A percentile compares a stretch with the other conserved stretches of the same genome.
These are phyloP conservation scores for Phymanthus crucifer DNA, from an alignment of 92 coral and sea anemone species.

Conservation along the genomic window DNA sequence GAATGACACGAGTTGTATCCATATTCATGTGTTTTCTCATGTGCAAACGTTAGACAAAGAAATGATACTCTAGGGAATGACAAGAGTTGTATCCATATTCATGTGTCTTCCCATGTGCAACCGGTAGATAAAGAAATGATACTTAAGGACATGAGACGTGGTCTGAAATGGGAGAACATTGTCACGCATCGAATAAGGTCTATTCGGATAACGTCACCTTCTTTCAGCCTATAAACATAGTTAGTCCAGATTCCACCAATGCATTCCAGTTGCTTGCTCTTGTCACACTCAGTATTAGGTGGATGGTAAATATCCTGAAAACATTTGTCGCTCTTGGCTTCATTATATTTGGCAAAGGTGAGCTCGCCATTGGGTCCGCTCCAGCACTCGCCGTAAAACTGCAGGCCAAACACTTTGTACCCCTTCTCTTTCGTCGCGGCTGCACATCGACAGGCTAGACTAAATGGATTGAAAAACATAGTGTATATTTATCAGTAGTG, in stretches of 20 bases:
- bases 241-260: constrained; percentile 50
- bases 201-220: constrained; percentile 18
- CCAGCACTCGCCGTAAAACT: constrained; percentile 61
- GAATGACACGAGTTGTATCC: too few relatives aligned
- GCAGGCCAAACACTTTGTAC: constrained; percentile 54
- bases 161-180: too few relatives aligned
- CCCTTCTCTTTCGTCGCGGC: constrained; percentile 38
- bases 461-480: neutral
- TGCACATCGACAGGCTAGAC: constrained; percentile 60
- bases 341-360: constrained; percentile 42
- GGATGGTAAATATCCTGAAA: constrained; percentile 33
- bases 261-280: constrained; percentile 44
- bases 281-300: constrained; percentile 25
- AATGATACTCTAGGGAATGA: too few relatives aligned
- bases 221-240: constrained; percentile 48
- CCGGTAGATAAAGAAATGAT: too few relatives aligned
- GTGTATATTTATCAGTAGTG: neutral
- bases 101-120: too few relatives aligned
- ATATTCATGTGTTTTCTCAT: too few relatives aligned
- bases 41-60: too few relatives aligned
- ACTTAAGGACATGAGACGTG: too few relatives aligned
- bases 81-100: too few relatives aligned
- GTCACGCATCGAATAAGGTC: too few relatives aligned
- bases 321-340: constrained; percentile 28
- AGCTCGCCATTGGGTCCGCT: constrained; percentile 47